A percentile compares a stretch with the other conserved stretches of the same genome.
Evolutionary conservation across 2,888 invertebrate genomes (phyloP).

Genomic region (Beris chalybata): DNA sequence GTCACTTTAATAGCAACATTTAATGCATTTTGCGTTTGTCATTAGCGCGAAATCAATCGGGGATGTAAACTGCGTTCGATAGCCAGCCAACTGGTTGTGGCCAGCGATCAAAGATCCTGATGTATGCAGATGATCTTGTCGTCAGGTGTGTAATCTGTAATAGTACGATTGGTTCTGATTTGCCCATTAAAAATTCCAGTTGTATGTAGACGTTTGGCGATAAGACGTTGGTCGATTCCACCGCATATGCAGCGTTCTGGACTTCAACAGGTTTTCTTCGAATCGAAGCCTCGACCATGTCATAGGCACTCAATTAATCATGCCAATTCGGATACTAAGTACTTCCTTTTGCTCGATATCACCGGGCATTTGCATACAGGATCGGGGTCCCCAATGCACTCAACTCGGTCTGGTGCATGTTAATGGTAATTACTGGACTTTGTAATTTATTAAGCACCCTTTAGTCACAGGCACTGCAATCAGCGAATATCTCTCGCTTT

Average conservation of each 20-base stretch:
- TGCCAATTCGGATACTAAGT: slow-evolving; percentile 11
- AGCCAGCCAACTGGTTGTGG: background rate
- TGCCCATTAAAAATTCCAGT: slow-evolving; percentile 13
- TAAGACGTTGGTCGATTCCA: too few relatives aligned
- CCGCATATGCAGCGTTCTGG: too few relatives aligned
- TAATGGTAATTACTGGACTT: slow-evolving; percentile 26
- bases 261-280: background rate
- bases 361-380: background rate
- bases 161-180: slow-evolving; percentile 21
- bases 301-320: slow-evolving; percentile 33
- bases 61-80: slow-evolving; percentile 15
- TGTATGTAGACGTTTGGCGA: background rate
- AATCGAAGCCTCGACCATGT: slow-evolving; percentile 6
- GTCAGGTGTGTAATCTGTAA: slow-evolving; percentile 30
- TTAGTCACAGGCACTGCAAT: slow-evolving; percentile 1
- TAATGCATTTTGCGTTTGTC: background rate
- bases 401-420: slow-evolving; percentile 16
- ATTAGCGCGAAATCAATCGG: background rate
- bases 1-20: too few relatives aligned
- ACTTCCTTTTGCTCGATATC: slow-evolving; percentile 24
- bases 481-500: background rate
- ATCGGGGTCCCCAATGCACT: background rate
- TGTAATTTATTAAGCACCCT: slow-evolving; percentile 34
- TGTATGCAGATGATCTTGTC: slow-evolving; percentile 31
- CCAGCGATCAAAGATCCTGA: background rate